Evolutionary conservation across 2,113 vertebrate genomes (phyloP).

Genomic region (Melanocharis versteri): DNA sequence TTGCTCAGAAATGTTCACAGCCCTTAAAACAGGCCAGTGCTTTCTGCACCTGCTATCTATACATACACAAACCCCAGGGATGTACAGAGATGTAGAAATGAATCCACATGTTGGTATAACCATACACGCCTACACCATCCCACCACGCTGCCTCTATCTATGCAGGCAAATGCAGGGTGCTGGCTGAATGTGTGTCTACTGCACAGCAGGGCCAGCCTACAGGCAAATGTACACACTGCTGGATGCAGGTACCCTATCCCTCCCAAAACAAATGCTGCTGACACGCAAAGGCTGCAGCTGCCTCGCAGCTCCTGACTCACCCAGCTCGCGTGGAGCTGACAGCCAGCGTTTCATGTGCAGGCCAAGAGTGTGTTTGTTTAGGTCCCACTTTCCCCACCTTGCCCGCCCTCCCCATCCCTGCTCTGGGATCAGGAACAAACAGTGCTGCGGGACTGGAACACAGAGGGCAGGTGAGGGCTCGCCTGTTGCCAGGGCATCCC

Average conservation of each 20-base stretch:
- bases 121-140: neutral
- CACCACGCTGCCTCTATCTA: neutral
- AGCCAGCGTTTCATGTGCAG: neutral
- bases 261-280: neutral
- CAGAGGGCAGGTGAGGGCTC: conserved; percentile 85
- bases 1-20: neutral
- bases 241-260: neutral
- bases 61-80: neutral
- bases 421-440: conserved; percentile 60
- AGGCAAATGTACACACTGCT: neutral
- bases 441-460: conserved; percentile 76
- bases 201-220: neutral
- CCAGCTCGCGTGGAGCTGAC: neutral
- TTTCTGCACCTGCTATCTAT: neutral
- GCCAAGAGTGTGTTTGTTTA: conserved; percentile 27
- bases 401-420: neutral
- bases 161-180: neutral
- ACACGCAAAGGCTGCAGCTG: neutral
- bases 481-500: conserved; percentile 80
- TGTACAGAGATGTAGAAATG: neutral
- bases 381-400: neutral
- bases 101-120: neutral
- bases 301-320: neutral
- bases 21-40: neutral
- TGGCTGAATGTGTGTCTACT: neutral